Percentiles rank a stretch among this genome's conserved stretches.
Evolutionary conservation across 2,797 vertebrate genomes (phyloP).

Genomic region (Novumbra hubbsi): DNA sequence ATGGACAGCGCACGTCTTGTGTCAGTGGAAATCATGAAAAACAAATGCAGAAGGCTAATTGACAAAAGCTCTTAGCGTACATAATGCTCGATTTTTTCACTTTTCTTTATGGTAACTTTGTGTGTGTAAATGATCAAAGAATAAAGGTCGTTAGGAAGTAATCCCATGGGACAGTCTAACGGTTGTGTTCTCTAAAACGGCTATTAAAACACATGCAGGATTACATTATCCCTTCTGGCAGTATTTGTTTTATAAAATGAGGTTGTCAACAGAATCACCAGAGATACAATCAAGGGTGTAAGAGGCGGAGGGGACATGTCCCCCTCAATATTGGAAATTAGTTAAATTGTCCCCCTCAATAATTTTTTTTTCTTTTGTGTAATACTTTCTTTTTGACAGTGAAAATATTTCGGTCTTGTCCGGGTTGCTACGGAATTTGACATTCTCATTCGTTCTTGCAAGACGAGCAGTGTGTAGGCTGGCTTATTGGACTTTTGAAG

Average conservation of each 20-base stretch:
- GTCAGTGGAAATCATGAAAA: background rate
- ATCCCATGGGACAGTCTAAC: constrained; percentile 68
- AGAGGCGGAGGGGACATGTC: too few relatives aligned
- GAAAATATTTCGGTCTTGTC: too few relatives aligned
- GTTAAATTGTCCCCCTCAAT: too few relatives aligned
- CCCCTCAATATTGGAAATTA: too few relatives aligned
- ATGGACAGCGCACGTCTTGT: constrained; percentile 31
- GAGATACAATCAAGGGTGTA: constrained; percentile 52
- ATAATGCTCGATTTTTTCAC: background rate
- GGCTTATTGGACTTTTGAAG: too few relatives aligned
- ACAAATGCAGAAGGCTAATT: background rate
- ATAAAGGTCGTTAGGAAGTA: constrained; percentile 39
- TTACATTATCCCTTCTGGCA: constrained; percentile 59
- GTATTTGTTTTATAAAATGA: constrained; percentile 65
- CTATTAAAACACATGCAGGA: constrained; percentile 51
- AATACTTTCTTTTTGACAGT: constrained; percentile 14
- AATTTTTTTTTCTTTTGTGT: too few relatives aligned
- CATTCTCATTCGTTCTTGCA: too few relatives aligned
- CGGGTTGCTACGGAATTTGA: too few relatives aligned
- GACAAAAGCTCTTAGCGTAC: background rate
- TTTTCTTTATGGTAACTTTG: background rate
- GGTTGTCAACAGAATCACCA: constrained; percentile 53
- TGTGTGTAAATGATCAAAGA: constrained; percentile 20
- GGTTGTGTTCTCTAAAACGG: constrained; percentile 61
- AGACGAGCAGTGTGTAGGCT: too few relatives aligned